Evolutionary conservation across 2,797 vertebrate genomes (phyloP).

Genomic region (Hozukius guyotensis): DNA sequence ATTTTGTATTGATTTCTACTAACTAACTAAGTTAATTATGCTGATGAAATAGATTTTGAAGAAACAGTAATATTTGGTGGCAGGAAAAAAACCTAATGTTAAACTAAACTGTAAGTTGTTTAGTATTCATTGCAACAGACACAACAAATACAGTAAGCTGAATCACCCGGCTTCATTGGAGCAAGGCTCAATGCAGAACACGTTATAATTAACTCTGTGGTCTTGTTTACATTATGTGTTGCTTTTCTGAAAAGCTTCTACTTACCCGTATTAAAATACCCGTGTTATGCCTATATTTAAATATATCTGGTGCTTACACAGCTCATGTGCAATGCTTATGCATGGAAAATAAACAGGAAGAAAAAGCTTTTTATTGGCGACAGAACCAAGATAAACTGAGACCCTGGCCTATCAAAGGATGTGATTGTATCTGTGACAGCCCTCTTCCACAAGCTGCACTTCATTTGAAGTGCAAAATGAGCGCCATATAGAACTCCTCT

Average conservation of each 20-base stretch:
- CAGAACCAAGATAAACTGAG: not conserved
- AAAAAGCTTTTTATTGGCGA: not conserved
- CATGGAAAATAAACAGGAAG: not conserved
- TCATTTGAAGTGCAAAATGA: not conserved
- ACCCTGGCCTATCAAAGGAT: not conserved
- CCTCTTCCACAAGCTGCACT: not conserved
- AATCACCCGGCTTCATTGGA: not conserved
- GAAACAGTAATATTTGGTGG: not conserved
- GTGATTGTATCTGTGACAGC: not conserved
- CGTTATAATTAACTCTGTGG: not conserved
- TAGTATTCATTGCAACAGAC: not conserved
- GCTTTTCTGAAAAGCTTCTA: not conserved
- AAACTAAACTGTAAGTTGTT: slow-evolving; percentile 2
- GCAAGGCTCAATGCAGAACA: not conserved
- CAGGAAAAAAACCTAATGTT: not conserved
- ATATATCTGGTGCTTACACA: not conserved
- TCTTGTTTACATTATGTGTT: not conserved
- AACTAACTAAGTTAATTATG: slow-evolving; percentile 14
- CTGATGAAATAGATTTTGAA: slow-evolving; percentile 3
- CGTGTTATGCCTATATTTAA: not conserved
- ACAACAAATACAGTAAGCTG: not conserved
- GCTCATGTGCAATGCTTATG: not conserved
- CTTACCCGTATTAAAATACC: not conserved
- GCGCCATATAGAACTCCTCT: not conserved
- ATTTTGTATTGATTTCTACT: not conserved